Conservation (phyloP, 2,113 vertebrate genomes). For the Phyllostomus discolor region DNA sequence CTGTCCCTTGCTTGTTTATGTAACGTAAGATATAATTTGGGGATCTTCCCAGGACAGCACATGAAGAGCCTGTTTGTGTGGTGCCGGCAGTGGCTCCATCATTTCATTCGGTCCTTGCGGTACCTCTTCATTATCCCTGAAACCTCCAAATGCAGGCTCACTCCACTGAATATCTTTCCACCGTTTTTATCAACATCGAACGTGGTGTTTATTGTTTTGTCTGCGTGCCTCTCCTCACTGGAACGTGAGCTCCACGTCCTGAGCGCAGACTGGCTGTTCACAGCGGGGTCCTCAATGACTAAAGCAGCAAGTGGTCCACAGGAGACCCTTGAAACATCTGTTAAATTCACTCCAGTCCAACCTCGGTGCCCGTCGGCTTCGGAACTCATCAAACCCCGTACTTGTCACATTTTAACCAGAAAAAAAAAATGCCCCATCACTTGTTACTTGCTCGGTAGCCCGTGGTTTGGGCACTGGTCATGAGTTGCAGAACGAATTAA, state of each 20-base stretch:
- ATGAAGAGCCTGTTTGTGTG: not conserved
- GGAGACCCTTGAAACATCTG: not conserved
- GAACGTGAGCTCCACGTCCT: not conserved
- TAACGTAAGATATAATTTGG: not conserved
- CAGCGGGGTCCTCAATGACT: not conserved
- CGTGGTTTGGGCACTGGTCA: too few relatives aligned
- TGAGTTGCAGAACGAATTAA: too few relatives aligned
- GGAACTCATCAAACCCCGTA: too few relatives aligned
- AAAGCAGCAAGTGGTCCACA: not conserved
- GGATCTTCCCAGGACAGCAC: not conserved
- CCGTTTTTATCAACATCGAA: not conserved
- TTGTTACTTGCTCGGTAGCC: too few relatives aligned
- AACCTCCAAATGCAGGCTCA: not conserved
- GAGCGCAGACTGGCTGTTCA: not conserved
- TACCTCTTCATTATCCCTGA: not conserved
- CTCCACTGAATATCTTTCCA: not conserved
- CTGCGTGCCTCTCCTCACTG: not conserved
- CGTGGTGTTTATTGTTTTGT: not conserved
- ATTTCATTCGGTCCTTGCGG: not conserved
- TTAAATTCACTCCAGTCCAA: not conserved
- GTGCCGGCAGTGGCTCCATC: not conserved
- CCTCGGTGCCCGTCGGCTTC: too few relatives aligned
- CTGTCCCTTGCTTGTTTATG: not conserved
- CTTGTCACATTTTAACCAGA: too few relatives aligned
- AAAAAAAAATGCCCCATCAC: too few relatives aligned